These are phyloP conservation scores for Uloborus plumipes DNA, from an alignment of 2,888 invertebrate genomes.

Conservation along the genomic window DNA sequence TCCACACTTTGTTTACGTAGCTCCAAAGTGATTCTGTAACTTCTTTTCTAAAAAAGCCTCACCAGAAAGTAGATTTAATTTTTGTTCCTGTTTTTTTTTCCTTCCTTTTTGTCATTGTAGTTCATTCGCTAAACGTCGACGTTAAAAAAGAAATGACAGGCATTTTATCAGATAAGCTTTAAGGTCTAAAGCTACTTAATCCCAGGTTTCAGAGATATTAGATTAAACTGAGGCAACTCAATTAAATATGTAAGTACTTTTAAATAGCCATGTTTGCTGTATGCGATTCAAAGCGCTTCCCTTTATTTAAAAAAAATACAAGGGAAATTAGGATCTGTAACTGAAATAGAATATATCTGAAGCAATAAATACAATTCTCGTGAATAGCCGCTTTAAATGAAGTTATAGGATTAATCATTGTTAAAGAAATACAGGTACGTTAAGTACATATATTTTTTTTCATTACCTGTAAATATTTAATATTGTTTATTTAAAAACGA, in stretches of 20 bases:
- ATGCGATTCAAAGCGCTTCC: no score
- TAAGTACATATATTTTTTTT: no score
- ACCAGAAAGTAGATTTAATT: not conserved
- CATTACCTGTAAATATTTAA: no score
- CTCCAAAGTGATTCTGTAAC: conserved; percentile 2
- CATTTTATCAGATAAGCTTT: conserved; percentile 32
- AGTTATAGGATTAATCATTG: no score
- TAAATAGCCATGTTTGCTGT: no score
- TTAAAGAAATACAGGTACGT: no score
- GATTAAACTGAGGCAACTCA: conserved; percentile 24
- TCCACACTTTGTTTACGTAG: conserved; percentile 26
- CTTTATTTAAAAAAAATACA: no score
- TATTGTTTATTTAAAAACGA: no score
- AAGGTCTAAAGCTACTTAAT: conserved; percentile 19
- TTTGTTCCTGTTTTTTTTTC: not conserved
- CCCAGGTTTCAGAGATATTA: conserved; percentile 18
- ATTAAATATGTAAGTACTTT: not conserved
- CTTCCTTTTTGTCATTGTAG: conserved; percentile 21
- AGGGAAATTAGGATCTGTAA: no score
- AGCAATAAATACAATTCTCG: no score
- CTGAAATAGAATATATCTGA: no score
- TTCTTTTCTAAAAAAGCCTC: not conserved
- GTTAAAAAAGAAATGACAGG: conserved; percentile 15
- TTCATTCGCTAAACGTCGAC: conserved; percentile 20
- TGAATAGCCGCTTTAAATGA: no score